Evolutionary conservation across 2,888 invertebrate genomes (phyloP).

Genomic region (Acrobasis consociella): DNA sequence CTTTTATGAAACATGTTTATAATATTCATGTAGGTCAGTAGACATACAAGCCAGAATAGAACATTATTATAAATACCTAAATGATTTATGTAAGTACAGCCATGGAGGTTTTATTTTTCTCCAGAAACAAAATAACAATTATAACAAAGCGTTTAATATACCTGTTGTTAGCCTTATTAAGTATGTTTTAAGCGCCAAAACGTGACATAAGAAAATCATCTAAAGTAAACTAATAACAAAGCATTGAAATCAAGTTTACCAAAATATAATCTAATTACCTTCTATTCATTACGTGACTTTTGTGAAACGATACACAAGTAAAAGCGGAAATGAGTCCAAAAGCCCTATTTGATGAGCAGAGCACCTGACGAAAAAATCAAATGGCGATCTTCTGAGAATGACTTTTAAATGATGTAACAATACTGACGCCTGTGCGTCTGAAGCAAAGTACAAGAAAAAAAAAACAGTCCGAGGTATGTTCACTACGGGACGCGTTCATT

Average conservation of each 20-base stretch:
- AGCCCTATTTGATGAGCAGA: conserved; percentile 16
- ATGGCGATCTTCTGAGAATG: conserved; percentile 51
- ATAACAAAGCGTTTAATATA: too few species aligned
- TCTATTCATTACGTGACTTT: conserved; percentile 15
- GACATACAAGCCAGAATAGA: too few species aligned
- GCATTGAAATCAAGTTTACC: not conserved
- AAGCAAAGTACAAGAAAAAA: conserved; percentile 25
- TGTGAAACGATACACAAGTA: conserved; percentile 16
- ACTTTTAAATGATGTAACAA: conserved; percentile 58
- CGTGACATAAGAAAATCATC: not conserved
- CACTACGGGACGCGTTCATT: conserved; percentile 63
- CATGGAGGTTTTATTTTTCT: too few species aligned
- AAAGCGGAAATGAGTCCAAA: conserved; percentile 18
- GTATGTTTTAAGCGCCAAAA: not conserved
- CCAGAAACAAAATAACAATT: too few species aligned
- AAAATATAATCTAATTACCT: conserved; percentile 9
- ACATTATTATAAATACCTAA: too few species aligned
- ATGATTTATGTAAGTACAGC: too few species aligned
- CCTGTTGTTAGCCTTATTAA: not conserved
- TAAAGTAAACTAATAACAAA: not conserved
- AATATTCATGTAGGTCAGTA: too few species aligned
- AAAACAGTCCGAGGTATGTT: conserved; percentile 46
- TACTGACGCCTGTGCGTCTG: conserved; percentile 60
- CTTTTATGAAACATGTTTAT: too few species aligned
- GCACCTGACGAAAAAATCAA: conserved; percentile 22